Evolutionary conservation across 2,113 vertebrate genomes (phyloP).

Genomic region (Scomber colias): DNA sequence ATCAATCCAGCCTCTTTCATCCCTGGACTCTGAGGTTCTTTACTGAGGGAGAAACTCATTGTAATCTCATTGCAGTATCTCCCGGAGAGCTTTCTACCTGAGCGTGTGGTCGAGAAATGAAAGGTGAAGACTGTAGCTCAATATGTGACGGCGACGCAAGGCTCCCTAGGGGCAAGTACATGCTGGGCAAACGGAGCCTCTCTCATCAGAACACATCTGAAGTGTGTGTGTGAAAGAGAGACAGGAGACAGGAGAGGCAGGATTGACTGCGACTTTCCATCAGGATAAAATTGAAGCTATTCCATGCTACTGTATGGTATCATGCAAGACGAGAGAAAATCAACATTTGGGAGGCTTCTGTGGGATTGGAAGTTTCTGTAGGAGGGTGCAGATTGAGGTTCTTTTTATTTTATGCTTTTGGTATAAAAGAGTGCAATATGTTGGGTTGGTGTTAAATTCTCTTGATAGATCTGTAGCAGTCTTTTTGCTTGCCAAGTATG

Average conservation of each 20-base stretch:
- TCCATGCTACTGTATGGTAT: slow-evolving; percentile 44
- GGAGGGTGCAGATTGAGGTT: slow-evolving; percentile 54
- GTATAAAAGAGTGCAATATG: slow-evolving; percentile 54
- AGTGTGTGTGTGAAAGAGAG: slow-evolving; percentile 49
- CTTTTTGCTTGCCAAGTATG: slow-evolving; percentile 67
- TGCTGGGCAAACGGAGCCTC: slow-evolving; percentile 67
- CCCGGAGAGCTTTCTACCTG: slow-evolving; percentile 78
- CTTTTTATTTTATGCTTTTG: slow-evolving; percentile 61
- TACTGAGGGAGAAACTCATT: slow-evolving; percentile 78
- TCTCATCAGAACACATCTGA: slow-evolving; percentile 75
- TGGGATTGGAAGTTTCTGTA: slow-evolving; percentile 59
- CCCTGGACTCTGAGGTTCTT: slow-evolving; percentile 80
- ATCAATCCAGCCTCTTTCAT: slow-evolving; percentile 83
- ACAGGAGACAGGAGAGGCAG: slow-evolving; percentile 31
- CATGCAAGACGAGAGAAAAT: slow-evolving; percentile 53
- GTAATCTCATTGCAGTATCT: slow-evolving; percentile 81
- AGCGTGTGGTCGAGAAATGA: slow-evolving; percentile 75
- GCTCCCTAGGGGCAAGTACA: slow-evolving; percentile 66
- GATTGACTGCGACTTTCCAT: slow-evolving; percentile 65
- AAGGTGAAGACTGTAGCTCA: slow-evolving; percentile 79
- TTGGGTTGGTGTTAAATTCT: slow-evolving; percentile 65
- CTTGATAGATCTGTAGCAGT: slow-evolving; percentile 67
- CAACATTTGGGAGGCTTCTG: slow-evolving; percentile 52
- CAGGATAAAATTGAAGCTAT: slow-evolving; percentile 66
- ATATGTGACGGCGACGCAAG: slow-evolving; percentile 52